Conservation (phyloP, 2,888 invertebrate species). For the Clistopyga incitator region DNA sequence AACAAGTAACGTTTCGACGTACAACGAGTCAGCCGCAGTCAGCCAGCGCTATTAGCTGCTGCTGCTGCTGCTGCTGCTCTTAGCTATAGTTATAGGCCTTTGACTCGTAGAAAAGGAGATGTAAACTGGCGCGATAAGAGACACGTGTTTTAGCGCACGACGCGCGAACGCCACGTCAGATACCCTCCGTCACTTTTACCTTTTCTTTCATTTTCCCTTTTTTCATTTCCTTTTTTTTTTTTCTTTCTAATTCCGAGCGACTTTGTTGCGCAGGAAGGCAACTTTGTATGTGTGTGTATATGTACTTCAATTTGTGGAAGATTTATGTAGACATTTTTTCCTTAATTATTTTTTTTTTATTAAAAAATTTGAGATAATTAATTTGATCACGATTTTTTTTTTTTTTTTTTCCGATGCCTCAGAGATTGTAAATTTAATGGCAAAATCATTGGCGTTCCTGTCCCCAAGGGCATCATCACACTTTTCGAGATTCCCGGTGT, state of each 20-base stretch:
- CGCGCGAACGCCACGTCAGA: slow-evolving; percentile 58
- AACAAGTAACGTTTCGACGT: slow-evolving; percentile 78
- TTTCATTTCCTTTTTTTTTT: too few species aligned
- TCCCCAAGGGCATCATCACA: neutral
- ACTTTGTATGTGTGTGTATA: too few species aligned
- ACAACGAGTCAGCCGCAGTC: slow-evolving; percentile 44
- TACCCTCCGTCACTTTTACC: slow-evolving; percentile 26
- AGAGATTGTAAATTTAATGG: neutral
- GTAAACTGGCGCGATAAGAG: slow-evolving; percentile 59
- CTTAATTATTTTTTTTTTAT: too few species aligned
- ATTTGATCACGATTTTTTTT: too few species aligned
- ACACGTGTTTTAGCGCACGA: slow-evolving; percentile 58
- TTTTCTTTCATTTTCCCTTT: too few species aligned
- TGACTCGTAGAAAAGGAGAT: slow-evolving; percentile 41
- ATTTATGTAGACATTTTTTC: too few species aligned
- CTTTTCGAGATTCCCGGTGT: slow-evolving; percentile 1
- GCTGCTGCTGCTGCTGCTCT: neutral
- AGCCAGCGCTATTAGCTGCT: slow-evolving; percentile 26
- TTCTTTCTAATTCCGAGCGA: too few species aligned
- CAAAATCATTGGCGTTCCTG: neutral
- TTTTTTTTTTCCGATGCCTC: neutral
- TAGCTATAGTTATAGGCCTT: neutral
- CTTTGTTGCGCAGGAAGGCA: too few species aligned
- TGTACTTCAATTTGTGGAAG: too few species aligned
- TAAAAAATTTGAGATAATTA: too few species aligned